Conservation (phyloP, 2,888 invertebrate genomes). For the Barypeithes pellucidus region DNA sequence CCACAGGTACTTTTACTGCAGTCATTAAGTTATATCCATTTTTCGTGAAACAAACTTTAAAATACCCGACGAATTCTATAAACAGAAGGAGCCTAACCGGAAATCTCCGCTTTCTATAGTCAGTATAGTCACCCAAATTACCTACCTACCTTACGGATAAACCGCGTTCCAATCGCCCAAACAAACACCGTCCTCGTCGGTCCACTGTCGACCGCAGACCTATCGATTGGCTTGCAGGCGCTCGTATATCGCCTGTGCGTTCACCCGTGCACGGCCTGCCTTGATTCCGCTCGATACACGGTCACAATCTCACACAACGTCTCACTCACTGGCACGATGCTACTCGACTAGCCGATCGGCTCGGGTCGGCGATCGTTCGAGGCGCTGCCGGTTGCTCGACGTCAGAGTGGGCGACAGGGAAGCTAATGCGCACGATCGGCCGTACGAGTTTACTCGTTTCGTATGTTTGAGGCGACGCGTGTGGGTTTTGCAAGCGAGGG, state of each 20-base stretch:
- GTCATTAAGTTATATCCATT: too few species aligned
- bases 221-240: constrained; percentile 21
- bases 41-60: too few species aligned
- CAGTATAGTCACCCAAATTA: constrained; percentile 1
- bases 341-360: constrained; percentile 43
- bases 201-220: neutral
- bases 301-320: constrained; percentile 25
- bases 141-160: neutral
- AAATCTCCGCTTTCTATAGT: too few species aligned
- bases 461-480: neutral
- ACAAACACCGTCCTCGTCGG: neutral
- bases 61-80: too few species aligned
- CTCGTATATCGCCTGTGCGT: constrained; percentile 22
- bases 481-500: neutral
- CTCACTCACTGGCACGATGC: constrained; percentile 47
- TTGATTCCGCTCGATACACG: constrained; percentile 8
- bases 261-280: neutral
- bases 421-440: constrained; percentile 33
- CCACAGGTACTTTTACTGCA: too few species aligned
- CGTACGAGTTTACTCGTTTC: constrained; percentile 45
- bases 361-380: constrained; percentile 50
- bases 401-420: neutral
- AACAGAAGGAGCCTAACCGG: too few species aligned
- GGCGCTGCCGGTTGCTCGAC: constrained; percentile 23
- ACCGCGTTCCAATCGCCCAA: neutral